phyloP scores from a whole-genome alignment of 2,113 vertebrate species.

The Aldabrachelys gigantea region DNA sequence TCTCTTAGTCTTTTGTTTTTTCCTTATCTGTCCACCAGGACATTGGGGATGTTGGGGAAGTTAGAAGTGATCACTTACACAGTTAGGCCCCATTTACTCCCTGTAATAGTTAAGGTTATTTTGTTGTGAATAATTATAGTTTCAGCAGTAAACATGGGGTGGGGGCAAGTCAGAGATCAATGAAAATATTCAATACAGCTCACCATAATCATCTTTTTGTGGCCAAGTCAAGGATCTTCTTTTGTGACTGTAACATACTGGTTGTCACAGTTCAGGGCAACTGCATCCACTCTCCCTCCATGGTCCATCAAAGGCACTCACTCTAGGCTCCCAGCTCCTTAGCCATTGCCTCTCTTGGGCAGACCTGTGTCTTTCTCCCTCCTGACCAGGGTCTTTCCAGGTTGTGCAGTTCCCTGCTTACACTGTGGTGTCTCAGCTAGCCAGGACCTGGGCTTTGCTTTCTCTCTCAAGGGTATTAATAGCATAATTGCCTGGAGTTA shows the following conservation, averaged over 20 bases:
- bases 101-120: neutral
- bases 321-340: neutral
- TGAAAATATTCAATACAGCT: neutral
- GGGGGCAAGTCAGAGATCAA: neutral
- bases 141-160: slow-evolving; percentile 4
- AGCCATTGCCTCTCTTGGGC: neutral
- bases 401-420: neutral
- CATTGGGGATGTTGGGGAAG: neutral
- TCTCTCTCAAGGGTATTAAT: neutral
- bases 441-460: neutral
- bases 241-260: neutral
- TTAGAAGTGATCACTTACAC: neutral
- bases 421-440: neutral
- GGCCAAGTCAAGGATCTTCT: neutral
- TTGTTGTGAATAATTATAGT: neutral
- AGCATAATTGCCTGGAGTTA: neutral
- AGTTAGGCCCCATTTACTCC: neutral
- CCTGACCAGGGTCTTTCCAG: neutral
- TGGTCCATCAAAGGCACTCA: neutral
- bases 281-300: neutral
- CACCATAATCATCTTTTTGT: neutral
- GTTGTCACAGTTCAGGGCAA: neutral
- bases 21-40: too few relatives aligned
- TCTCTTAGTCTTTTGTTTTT: neutral
- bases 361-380: neutral